A percentile compares a stretch with the other conserved stretches of the same genome.
Evolutionary conservation across 2,888 invertebrate genomes (phyloP).

Genomic region (Chrysolina americana): DNA sequence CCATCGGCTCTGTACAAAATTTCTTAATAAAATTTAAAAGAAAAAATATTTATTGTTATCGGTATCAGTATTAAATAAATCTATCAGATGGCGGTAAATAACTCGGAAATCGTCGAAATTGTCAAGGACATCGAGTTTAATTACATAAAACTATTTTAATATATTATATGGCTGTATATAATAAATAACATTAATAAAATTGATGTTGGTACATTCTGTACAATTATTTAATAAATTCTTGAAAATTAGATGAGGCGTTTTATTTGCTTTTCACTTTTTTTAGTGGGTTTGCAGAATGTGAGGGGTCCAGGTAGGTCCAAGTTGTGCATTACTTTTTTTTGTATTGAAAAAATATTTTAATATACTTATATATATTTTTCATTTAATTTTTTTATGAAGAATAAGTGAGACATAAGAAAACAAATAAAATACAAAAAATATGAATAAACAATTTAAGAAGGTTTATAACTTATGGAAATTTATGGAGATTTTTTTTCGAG

Average conservation of each 20-base stretch:
- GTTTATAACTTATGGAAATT: too few relatives aligned
- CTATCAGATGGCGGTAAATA: constrained; percentile 56
- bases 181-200: constrained; percentile 62
- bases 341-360: too few relatives aligned
- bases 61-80: constrained; percentile 65
- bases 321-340: too few relatives aligned
- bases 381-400: too few relatives aligned
- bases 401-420: too few relatives aligned
- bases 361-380: too few relatives aligned
- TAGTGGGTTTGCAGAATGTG: background rate
- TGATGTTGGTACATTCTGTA: constrained; percentile 69
- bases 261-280: background rate
- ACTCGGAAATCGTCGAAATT: constrained; percentile 56
- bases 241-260: constrained; percentile 41
- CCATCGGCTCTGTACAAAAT: constrained; percentile 64
- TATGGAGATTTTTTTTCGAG: too few relatives aligned
- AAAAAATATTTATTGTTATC: constrained; percentile 55
- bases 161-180: constrained; percentile 69
- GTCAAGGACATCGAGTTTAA: constrained; percentile 63
- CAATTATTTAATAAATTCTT: constrained; percentile 66
- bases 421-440: too few relatives aligned
- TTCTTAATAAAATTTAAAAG: constrained; percentile 57
- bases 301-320: background rate
- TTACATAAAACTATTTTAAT: constrained; percentile 67
- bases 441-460: too few relatives aligned